A percentile compares a stretch with the other conserved stretches of the same genome.
Evolutionary conservation across 2,113 vertebrate species (phyloP).

Genomic region (Nyctereutes procyonoides): DNA sequence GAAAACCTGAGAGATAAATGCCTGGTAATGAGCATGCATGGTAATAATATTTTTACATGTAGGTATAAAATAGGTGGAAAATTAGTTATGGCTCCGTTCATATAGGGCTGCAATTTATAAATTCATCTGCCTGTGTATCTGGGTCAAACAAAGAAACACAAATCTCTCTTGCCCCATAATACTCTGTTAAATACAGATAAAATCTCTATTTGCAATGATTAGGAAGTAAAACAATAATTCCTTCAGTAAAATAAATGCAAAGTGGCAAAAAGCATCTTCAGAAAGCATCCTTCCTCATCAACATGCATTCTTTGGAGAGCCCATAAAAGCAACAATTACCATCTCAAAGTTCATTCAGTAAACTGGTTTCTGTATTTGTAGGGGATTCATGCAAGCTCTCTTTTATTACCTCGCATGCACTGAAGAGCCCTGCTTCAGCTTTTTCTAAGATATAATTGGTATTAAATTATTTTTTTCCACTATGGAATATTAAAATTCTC

Average conservation of each 20-base stretch:
- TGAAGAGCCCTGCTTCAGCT: background rate
- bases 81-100: background rate
- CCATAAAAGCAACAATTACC: background rate
- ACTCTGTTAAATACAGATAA: background rate
- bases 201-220: too few relatives aligned
- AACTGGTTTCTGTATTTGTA: background rate
- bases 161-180: fast-evolving
- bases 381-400: background rate
- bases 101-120: too few relatives aligned
- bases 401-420: too few relatives aligned
- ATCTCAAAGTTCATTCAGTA: background rate
- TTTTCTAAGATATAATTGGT: background rate
- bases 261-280: too few relatives aligned
- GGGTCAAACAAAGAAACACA: background rate
- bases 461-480: background rate
- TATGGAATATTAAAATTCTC: background rate
- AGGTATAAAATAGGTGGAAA: background rate
- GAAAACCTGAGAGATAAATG: background rate
- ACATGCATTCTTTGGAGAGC: too few relatives aligned
- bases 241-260: background rate
- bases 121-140: background rate
- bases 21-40: fast-evolving
- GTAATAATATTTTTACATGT: background rate
- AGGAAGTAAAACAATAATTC: background rate
- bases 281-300: background rate